Conservation (phyloP, 2,888 invertebrate species). For the Alsophila aescularia region DNA sequence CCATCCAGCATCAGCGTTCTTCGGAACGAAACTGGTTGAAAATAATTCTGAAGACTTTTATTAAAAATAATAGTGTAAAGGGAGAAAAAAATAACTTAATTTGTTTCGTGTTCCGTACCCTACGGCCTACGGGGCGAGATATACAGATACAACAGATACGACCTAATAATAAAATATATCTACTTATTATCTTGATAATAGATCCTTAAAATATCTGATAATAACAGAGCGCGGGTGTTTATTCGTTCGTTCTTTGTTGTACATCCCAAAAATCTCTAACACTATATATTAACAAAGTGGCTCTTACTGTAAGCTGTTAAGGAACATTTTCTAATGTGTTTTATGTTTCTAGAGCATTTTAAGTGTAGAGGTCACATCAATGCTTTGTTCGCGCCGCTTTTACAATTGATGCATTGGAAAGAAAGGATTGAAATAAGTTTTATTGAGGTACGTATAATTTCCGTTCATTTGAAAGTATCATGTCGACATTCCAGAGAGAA, state of each 20-base stretch:
- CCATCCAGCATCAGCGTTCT: too few species aligned
- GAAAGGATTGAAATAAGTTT: conserved; percentile 43
- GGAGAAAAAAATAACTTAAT: too few species aligned
- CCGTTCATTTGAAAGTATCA: conserved; percentile 21
- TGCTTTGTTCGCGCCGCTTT: conserved; percentile 52
- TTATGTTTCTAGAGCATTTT: conserved; percentile 1
- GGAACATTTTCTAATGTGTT: conserved; percentile 12
- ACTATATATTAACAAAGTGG: background rate
- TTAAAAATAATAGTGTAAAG: too few species aligned
- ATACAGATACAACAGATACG: conserved; percentile 7
- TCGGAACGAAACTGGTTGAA: too few species aligned
- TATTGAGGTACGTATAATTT: conserved; percentile 43
- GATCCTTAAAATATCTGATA: conserved; percentile 51
- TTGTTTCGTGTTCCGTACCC: conserved; percentile 3
- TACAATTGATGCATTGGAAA: conserved; percentile 50
- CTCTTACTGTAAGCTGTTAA: conserved; percentile 8
- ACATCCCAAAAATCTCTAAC: background rate
- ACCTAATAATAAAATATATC: conserved; percentile 45
- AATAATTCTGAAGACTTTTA: too few species aligned
- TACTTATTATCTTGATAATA: conserved; percentile 53
- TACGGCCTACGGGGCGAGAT: conserved; percentile 6
- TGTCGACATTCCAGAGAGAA: conserved; percentile 10
- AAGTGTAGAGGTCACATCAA: background rate
- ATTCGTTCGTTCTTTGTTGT: conserved; percentile 40
- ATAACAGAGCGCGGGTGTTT: conserved; percentile 49